phyloP scores from a whole-genome alignment of 1,140 invertebrate genomes.

The Orchestia grillus region DNA sequence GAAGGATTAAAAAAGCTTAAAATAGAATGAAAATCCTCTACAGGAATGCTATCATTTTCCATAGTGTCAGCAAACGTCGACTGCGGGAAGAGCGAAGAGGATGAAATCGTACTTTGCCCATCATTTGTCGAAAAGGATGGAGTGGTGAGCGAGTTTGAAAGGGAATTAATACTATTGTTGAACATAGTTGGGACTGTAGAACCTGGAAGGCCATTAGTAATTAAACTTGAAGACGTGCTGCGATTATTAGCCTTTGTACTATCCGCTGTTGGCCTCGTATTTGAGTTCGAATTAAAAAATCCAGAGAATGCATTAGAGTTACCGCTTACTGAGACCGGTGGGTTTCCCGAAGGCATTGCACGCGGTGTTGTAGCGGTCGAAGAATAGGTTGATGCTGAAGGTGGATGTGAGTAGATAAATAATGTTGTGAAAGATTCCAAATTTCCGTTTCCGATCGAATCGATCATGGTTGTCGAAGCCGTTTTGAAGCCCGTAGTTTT shows the following conservation, averaged over 20 bases:
- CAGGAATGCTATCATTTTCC: background rate
- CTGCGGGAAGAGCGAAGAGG: background rate
- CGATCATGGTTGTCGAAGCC: background rate
- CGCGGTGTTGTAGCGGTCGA: background rate
- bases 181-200: background rate
- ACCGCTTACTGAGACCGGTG: background rate
- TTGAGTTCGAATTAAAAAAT: background rate
- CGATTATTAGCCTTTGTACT: no score
- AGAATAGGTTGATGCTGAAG: background rate
- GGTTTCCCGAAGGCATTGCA: background rate
- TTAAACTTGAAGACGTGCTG: no score
- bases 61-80: background rate
- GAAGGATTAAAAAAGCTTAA: slow-evolving; percentile 1
- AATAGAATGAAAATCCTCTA: background rate
- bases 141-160: background rate
- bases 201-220: background rate
- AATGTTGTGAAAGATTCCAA: background rate
- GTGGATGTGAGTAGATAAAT: background rate
- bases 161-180: background rate
- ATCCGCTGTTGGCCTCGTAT: background rate
- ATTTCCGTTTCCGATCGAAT: background rate
- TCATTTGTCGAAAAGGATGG: background rate
- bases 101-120: background rate
- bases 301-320: background rate
- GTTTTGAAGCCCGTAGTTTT: background rate